Percentiles rank a stretch among this genome's conserved stretches.
Conservation (phyloP, 2,113 vertebrate species). For the Silurus asotus region DNA sequence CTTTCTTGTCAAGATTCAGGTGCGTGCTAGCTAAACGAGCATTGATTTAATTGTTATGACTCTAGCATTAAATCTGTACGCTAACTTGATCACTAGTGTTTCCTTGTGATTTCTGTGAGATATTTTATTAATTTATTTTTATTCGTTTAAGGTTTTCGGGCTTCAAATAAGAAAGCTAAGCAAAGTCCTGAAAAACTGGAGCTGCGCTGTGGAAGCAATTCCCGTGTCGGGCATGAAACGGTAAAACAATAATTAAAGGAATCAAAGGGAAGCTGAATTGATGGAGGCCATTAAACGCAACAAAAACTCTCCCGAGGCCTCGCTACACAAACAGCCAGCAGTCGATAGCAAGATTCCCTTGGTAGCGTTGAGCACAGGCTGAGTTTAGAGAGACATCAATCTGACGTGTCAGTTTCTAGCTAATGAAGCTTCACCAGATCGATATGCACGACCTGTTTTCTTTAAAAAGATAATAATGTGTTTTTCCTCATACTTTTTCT, state of each 20-base stretch:
- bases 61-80: background rate
- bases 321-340: constrained; percentile 69
- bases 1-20: background rate
- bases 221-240: constrained; percentile 54
- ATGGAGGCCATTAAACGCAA: constrained; percentile 70
- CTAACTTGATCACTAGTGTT: background rate
- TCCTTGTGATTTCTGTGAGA: background rate
- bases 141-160: constrained; percentile 57
- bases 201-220: constrained; percentile 33
- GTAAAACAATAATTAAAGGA: constrained; percentile 71
- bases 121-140: constrained; percentile 35
- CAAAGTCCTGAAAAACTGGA: constrained; percentile 36
- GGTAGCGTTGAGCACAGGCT: constrained; percentile 75
- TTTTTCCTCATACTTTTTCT: constrained; percentile 46
- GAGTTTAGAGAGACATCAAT: constrained; percentile 86
- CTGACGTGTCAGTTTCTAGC: constrained; percentile 83
- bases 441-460: constrained; percentile 78
- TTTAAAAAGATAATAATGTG: constrained; percentile 76
- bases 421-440: constrained; percentile 84
- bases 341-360: constrained; percentile 80
- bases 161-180: constrained; percentile 59
- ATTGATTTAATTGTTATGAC: background rate
- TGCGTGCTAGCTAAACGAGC: background rate
- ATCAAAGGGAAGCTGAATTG: constrained; percentile 70
- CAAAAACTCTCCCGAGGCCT: constrained; percentile 71